phyloP scores from a whole-genome alignment of 2,113 vertebrate species.

The Arothron firmamentum region DNA sequence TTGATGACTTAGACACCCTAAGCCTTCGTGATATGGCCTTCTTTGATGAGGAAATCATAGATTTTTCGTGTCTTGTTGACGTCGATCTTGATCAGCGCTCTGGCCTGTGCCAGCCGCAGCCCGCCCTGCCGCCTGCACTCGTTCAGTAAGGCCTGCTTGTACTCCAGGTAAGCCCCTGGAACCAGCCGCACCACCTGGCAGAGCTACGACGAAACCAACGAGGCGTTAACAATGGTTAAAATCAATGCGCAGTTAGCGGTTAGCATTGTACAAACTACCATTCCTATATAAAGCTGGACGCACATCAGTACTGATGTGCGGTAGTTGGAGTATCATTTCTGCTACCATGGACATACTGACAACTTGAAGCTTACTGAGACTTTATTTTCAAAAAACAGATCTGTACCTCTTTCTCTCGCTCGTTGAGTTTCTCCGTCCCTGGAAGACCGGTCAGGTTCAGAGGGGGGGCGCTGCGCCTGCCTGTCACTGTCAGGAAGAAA shows the following conservation, averaged over 20 bases:
- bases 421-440: conserved; percentile 95
- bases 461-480: conserved; percentile 90
- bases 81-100: conserved; percentile 98
- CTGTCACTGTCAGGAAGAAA: conserved; percentile 66
- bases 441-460: conserved; percentile 95
- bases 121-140: conserved; percentile 96
- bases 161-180: conserved; percentile 96
- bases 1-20: conserved; percentile 50
- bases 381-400: not conserved
- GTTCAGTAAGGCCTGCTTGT: conserved; percentile 92
- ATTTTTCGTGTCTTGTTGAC: conserved; percentile 99
- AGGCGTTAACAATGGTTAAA: not conserved
- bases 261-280: no score
- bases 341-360: no score
- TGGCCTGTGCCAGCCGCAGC: conserved; percentile 90
- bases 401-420: conserved; percentile 95
- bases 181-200: conserved; percentile 98
- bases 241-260: no score
- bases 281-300: no score
- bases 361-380: no score
- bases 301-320: no score
- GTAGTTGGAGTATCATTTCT: no score
- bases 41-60: conserved; percentile 97
- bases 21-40: conserved; percentile 94
- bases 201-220: conserved; percentile 70